Conservation (phyloP, 2,888 invertebrate species). For the Gryllus longicercus region DNA sequence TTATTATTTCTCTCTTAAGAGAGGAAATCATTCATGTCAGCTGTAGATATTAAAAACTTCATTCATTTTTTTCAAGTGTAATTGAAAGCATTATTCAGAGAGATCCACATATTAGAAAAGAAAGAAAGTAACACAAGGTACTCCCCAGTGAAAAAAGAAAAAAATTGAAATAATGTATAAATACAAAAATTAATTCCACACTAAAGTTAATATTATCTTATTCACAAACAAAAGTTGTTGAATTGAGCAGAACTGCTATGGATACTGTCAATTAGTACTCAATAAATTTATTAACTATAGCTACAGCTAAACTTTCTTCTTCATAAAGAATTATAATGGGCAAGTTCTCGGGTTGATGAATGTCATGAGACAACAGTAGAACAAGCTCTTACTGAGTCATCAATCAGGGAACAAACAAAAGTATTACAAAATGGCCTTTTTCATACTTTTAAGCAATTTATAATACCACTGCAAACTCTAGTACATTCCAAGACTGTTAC, state of each 20-base stretch:
- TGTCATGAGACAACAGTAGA: neutral
- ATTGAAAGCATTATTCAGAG: neutral
- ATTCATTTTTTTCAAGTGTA: constrained; percentile 26
- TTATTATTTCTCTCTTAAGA: constrained; percentile 28
- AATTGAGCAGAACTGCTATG: too few species aligned
- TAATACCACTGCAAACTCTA: neutral
- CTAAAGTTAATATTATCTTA: too few species aligned
- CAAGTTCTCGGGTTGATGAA: neutral
- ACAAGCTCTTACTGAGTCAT: neutral
- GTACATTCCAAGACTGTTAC: neutral
- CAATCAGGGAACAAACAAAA: too few species aligned
- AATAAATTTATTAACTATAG: too few species aligned
- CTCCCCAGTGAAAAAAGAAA: too few species aligned
- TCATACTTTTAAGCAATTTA: neutral
- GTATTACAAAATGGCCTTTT: neutral
- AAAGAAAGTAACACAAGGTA: too few species aligned
- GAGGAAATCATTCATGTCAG: constrained; percentile 23
- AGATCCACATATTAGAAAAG: too few species aligned
- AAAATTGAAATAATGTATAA: too few species aligned
- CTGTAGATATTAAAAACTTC: constrained; percentile 27
- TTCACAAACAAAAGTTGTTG: too few species aligned
- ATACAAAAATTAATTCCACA: too few species aligned
- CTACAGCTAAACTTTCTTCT: too few species aligned
- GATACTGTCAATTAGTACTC: too few species aligned
- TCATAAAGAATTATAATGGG: neutral